Percentiles rank a stretch among this genome's conserved stretches.
Evolutionary conservation across 2,113 vertebrate species (phyloP).

Genomic region (Muscicapa adusta): DNA sequence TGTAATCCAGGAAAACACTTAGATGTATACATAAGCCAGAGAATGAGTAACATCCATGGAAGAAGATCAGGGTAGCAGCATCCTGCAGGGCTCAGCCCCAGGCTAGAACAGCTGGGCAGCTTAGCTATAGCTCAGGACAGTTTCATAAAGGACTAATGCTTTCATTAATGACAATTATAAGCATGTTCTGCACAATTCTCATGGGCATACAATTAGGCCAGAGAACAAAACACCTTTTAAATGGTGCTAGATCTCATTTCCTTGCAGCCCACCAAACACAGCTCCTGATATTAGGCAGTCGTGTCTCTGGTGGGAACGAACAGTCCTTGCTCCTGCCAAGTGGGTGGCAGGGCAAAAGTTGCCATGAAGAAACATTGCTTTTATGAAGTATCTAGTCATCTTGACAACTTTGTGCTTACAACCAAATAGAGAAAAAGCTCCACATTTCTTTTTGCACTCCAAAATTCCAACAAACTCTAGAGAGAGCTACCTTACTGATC

Average conservation of each 20-base stretch:
- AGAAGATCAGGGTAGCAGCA: not conserved
- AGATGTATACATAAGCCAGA: not conserved
- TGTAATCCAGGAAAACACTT: not conserved
- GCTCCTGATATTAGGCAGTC: not conserved
- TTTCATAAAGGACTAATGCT: not conserved
- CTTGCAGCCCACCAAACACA: rapidly evolving
- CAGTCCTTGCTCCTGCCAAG: rapidly evolving
- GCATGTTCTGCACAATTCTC: not conserved
- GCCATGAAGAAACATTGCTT: not conserved
- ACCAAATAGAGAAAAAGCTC: not conserved
- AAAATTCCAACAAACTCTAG: not conserved
- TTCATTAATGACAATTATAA: not conserved
- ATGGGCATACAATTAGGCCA: not conserved
- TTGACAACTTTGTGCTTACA: not conserved
- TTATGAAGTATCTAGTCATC: not conserved
- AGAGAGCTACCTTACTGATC: not conserved
- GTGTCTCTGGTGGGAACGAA: not conserved
- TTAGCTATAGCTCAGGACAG: not conserved
- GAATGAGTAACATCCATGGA: not conserved
- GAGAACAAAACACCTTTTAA: not conserved
- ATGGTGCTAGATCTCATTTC: not conserved
- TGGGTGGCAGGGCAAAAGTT: not conserved
- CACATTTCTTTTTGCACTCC: not conserved
- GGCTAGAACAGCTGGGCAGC: not conserved
- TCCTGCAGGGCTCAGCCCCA: not conserved